phyloP scores from a whole-genome alignment of 1,140 invertebrate genomes.

The Ectropis grisescens region DNA sequence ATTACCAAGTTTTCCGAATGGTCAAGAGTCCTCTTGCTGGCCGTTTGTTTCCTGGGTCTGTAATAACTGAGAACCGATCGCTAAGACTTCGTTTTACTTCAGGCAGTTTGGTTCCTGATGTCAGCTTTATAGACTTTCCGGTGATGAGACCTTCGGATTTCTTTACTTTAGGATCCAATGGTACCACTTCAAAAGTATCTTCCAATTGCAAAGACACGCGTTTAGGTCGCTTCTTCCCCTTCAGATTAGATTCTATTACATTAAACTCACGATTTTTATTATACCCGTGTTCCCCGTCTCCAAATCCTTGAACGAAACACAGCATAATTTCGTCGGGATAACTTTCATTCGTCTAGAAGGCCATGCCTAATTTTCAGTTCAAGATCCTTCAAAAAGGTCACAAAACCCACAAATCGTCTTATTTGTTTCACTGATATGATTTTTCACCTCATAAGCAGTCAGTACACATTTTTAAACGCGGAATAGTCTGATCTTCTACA shows the following conservation, averaged over 20 bases:
- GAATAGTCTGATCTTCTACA: too few relatives aligned
- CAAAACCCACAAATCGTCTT: too few relatives aligned
- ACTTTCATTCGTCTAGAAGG: constrained; percentile 60
- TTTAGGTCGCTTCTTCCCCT: constrained; percentile 23
- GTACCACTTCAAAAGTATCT: constrained; percentile 1
- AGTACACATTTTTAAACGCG: too few relatives aligned
- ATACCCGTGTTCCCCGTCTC: constrained; percentile 35
- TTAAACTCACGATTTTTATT: constrained; percentile 26
- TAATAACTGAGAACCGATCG: constrained; percentile 53
- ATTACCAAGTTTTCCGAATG: constrained; percentile 61
- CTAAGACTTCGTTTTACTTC: constrained; percentile 61
- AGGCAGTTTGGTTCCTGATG: constrained; percentile 28
- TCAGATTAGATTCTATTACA: constrained; percentile 11
- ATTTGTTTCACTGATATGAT: too few relatives aligned
- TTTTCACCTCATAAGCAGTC: too few relatives aligned
- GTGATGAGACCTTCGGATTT: constrained; percentile 19
- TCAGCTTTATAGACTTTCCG: constrained; percentile 42
- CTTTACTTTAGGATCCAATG: constrained; percentile 9
- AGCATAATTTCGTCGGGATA: constrained; percentile 64
- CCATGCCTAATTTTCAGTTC: too few relatives aligned
- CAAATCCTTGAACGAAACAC: constrained; percentile 58
- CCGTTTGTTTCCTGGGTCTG: constrained; percentile 40
- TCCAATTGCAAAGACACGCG: constrained; percentile 21
- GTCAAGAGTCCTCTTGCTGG: constrained; percentile 43
- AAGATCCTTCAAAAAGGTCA: too few relatives aligned